A percentile compares a stretch with the other conserved stretches of the same genome.
Evolutionary conservation across 1,140 invertebrate genomes (phyloP).

Genomic region (Drosophila gunungcola): DNA sequence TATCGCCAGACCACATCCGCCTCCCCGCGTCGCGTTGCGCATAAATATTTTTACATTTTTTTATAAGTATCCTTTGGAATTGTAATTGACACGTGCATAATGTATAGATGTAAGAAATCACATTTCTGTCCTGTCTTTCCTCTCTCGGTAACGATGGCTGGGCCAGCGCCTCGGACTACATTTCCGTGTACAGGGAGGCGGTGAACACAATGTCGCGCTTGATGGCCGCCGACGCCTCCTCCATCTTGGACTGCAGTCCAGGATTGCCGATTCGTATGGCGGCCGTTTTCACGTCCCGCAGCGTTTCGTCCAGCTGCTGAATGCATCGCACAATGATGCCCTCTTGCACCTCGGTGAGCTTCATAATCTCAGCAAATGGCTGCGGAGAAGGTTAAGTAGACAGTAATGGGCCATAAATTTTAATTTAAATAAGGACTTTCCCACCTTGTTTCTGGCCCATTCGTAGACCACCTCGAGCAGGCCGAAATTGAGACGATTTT

Average conservation of each 20-base stretch:
- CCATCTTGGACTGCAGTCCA: slow-evolving; percentile 96
- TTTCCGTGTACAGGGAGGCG: slow-evolving; percentile 95
- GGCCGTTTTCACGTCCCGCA: slow-evolving; percentile 96
- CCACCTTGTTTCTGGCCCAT: slow-evolving; percentile 95
- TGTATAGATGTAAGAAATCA: slow-evolving; percentile 60
- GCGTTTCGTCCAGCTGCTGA: slow-evolving; percentile 96
- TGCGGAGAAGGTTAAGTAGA: background rate
- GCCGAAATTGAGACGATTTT: slow-evolving; percentile 93
- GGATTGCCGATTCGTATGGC: slow-evolving; percentile 97
- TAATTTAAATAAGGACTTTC: slow-evolving; percentile 55
- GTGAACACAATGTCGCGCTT: slow-evolving; percentile 99
- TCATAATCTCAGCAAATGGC: slow-evolving; percentile 97
- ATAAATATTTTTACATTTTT: slow-evolving; percentile 70
- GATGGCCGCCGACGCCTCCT: slow-evolving; percentile 96
- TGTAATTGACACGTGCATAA: slow-evolving; percentile 72
- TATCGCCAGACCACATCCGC: slow-evolving; percentile 11
- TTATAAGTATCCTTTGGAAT: slow-evolving; percentile 69
- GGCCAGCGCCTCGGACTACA: slow-evolving; percentile 29
- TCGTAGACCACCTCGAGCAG: slow-evolving; percentile 97
- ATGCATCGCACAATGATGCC: slow-evolving; percentile 99
- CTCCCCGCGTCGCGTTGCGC: slow-evolving; percentile 27
- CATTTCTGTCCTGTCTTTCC: slow-evolving; percentile 16
- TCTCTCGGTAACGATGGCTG: background rate
- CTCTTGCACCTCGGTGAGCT: slow-evolving; percentile 97
- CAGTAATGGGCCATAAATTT: background rate